Base-by-base conservation (phyloP, 2,888 invertebrate genomes). In the Cistogaster globosa region DNA sequence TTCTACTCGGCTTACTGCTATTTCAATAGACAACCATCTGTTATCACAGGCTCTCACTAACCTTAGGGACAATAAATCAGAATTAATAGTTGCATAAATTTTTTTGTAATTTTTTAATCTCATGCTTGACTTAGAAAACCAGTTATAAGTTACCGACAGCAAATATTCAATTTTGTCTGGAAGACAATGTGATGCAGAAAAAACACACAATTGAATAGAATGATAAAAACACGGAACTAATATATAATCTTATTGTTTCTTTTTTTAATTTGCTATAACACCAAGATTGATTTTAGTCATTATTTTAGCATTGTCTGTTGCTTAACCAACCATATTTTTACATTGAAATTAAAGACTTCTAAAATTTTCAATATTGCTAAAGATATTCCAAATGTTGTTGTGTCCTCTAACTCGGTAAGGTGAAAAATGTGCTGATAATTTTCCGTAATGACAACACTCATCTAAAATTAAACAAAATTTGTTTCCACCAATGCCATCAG, bases 251-350 rank as follows among this genome's bases (percentile, higher is more conserved):
- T 38, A 38, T 38, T 8, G 38, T 38, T 38, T 38, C 38, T 38
- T 38, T 38, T 38, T 45, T 67, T 51, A 32, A 26, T 67, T 51
- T 67, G 67, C 51, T 51, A 48, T 65, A 5, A 67, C 76, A n/a
- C 76, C 67, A 38, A 42, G 51, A 38, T 76, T 67, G 38, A 76
- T 65, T 57, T 58, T 8, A 38, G 38, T 38, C n/a, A n/a, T n/a
- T n/a, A n/a, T n/a, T n/a, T n/a, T n/a, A n/a, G n/a, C n/a, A n/a
- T n/a, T n/a, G n/a, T n/a, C n/a, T n/a, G n/a, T n/a, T n/a, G n/a
- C n/a, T n/a, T n/a, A n/a, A n/a, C n/a, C n/a, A n/a, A n/a, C n/a
- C n/a, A n/a, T n/a, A n/a, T n/a, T n/a, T n/a, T n/a, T n/a, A n/a
- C n/a, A n/a, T n/a, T n/a, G n/a, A n/a, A n/a, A n/a, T n/a, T n/a